A percentile compares a stretch with the other conserved stretches of the same genome.
These are phyloP conservation scores for Lacerta agilis DNA, from an alignment of 2,797 vertebrate species.

Conservation along the genomic window DNA sequence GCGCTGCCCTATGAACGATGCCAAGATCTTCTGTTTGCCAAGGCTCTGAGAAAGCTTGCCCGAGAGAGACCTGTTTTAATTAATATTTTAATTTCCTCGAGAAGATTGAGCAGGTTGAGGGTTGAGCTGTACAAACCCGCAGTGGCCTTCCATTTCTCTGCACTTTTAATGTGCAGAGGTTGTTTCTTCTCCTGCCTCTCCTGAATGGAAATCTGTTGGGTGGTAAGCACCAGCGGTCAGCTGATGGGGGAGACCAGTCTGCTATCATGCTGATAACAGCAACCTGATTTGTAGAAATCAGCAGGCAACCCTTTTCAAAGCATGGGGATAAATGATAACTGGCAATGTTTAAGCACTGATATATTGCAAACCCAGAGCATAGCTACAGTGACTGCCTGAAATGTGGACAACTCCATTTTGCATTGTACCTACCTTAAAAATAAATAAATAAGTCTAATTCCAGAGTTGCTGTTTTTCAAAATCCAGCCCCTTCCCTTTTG, in stretches of 20 bases:
- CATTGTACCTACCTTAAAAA: neutral
- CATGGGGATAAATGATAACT: no score
- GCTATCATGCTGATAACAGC: neutral
- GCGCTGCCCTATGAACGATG: neutral
- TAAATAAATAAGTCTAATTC: no score
- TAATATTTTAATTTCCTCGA: neutral
- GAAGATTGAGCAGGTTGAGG: neutral
- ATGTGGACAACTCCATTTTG: neutral
- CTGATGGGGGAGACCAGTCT: neutral
- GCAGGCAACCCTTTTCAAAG: neutral
- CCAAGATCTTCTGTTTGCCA: neutral
- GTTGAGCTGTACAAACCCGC: neutral
- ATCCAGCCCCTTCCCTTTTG: no score
- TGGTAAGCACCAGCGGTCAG: neutral
- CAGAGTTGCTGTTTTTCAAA: no score
- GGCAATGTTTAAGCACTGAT: neutral
- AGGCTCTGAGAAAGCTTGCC: conserved; percentile 20
- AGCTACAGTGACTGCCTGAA: neutral
- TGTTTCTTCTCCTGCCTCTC: neutral
- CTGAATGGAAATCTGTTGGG: neutral
- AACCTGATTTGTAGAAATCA: neutral
- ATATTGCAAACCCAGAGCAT: no score
- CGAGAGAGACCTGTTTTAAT: neutral
- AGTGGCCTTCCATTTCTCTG: neutral
- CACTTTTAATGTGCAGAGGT: neutral